Percentiles rank a stretch among this genome's conserved stretches.
These are phyloP conservation scores for Lagopus leucura DNA, from an alignment of 2,113 vertebrate species.

Conservation along the genomic window DNA sequence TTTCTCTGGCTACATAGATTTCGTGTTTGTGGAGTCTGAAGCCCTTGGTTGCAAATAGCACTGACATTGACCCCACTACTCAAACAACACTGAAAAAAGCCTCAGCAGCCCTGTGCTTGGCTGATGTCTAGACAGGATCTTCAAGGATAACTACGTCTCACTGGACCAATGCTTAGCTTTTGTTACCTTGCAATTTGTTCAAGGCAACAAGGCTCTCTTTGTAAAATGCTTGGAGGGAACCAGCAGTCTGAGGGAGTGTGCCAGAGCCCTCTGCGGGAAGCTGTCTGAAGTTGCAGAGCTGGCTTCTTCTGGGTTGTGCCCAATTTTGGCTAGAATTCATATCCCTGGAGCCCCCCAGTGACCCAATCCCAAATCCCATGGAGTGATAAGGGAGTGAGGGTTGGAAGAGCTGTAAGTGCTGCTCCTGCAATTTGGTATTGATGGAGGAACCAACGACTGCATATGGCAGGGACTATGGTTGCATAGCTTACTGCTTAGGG, in stretches of 20 bases:
- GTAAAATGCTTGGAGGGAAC: not conserved
- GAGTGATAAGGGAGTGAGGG: rapidly evolving
- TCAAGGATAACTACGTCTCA: not conserved
- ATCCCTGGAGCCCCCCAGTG: not conserved
- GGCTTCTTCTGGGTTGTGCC: not conserved
- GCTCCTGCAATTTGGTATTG: not conserved
- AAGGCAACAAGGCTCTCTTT: not conserved
- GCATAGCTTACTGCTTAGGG: not conserved
- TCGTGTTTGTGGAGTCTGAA: not conserved
- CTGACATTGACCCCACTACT: not conserved
- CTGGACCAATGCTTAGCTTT: not conserved
- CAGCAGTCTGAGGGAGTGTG: not conserved
- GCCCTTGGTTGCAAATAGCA: not conserved
- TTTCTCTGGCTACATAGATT: not conserved
- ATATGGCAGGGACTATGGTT: not conserved
- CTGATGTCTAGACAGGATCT: not conserved
- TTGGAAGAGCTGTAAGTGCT: not conserved
- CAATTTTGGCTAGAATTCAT: not conserved
- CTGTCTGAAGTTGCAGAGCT: not conserved
- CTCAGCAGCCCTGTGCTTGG: not conserved
- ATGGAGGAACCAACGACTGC: not conserved
- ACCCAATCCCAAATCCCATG: not conserved
- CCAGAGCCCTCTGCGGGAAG: not conserved
- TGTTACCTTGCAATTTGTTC: not conserved
- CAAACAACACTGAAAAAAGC: not conserved